Percentiles rank a stretch among this genome's conserved stretches.
Conservation (phyloP, 2,113 vertebrate species). For the Isichthys henryi region DNA sequence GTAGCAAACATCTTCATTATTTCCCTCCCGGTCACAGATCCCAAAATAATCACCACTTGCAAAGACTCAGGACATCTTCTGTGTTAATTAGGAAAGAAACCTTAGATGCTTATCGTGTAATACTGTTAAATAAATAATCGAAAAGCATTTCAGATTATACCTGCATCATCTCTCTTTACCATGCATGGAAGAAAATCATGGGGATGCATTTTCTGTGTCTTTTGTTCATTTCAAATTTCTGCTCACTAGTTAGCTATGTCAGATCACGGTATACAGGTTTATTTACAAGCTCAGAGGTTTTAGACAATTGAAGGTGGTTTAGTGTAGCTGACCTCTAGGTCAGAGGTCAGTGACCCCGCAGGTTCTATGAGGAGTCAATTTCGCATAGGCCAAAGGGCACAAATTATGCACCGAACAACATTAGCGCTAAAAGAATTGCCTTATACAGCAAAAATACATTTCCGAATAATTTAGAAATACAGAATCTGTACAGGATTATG, state of each 20-base stretch:
- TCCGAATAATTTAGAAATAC: constrained; percentile 7
- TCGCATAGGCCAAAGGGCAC: constrained; percentile 49
- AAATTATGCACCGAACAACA: constrained; percentile 38
- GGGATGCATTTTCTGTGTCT: neutral
- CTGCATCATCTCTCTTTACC: neutral
- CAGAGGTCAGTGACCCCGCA: constrained; percentile 52
- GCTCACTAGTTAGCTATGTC: neutral
- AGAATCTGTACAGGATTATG: neutral
- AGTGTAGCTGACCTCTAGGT: constrained; percentile 46
- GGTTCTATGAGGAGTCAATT: constrained; percentile 61
- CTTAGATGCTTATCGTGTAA: neutral
- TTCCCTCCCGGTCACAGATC: neutral
- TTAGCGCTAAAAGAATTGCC: constrained; percentile 11
- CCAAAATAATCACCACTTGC: constrained; percentile 14
- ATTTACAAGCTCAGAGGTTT: constrained; percentile 34
- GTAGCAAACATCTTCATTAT: neutral
- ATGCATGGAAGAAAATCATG: neutral
- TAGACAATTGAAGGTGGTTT: constrained; percentile 50
- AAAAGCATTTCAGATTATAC: neutral
- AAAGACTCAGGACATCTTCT: neutral
- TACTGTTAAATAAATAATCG: neutral
- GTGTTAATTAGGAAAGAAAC: neutral
- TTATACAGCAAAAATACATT: constrained; percentile 7
- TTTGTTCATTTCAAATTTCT: neutral
- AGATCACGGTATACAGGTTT: constrained; percentile 48